phyloP scores from a whole-genome alignment of 2,797 vertebrate genomes.

The Xiphophorus birchmanni region DNA sequence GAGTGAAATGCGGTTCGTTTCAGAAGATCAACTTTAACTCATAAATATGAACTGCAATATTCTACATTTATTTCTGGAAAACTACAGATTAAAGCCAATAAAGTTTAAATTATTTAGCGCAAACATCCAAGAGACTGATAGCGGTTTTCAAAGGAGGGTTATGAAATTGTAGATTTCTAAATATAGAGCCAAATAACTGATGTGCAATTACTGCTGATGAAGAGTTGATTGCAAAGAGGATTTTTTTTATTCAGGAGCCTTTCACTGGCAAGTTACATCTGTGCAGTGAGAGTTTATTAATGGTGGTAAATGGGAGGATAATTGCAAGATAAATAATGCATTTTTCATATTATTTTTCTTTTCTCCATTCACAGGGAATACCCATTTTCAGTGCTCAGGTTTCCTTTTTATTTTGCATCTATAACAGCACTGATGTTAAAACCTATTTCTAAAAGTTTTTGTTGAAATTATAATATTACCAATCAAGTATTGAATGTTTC shows the following conservation, averaged over 20 bases:
- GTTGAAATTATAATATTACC: neutral
- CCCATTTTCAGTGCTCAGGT: constrained; percentile 48
- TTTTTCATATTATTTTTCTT: constrained; percentile 59
- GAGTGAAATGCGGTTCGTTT: neutral
- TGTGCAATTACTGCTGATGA: constrained; percentile 81
- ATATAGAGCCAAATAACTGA: constrained; percentile 75
- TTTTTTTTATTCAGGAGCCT: constrained; percentile 54
- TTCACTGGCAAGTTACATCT: constrained; percentile 56
- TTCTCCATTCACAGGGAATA: constrained; percentile 59
- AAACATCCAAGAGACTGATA: constrained; percentile 68
- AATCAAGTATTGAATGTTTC: neutral
- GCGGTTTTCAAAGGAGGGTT: constrained; percentile 51
- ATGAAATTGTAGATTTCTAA: constrained; percentile 75
- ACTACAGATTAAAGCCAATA: constrained; percentile 57
- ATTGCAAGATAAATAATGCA: constrained; percentile 72
- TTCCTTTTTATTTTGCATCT: constrained; percentile 21
- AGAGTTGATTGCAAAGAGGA: constrained; percentile 78
- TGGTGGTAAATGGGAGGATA: constrained; percentile 72
- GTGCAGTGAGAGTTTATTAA: constrained; percentile 61
- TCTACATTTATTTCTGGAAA: constrained; percentile 20
- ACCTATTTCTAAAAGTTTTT: neutral
- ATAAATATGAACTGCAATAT: constrained; percentile 21
- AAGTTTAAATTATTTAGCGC: constrained; percentile 68
- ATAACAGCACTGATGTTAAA: constrained; percentile 9
- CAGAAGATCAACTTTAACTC: constrained; percentile 17